Evolutionary conservation across 2,113 vertebrate genomes (phyloP).

Genomic region (Speoplatyrhinus poulsoni): DNA sequence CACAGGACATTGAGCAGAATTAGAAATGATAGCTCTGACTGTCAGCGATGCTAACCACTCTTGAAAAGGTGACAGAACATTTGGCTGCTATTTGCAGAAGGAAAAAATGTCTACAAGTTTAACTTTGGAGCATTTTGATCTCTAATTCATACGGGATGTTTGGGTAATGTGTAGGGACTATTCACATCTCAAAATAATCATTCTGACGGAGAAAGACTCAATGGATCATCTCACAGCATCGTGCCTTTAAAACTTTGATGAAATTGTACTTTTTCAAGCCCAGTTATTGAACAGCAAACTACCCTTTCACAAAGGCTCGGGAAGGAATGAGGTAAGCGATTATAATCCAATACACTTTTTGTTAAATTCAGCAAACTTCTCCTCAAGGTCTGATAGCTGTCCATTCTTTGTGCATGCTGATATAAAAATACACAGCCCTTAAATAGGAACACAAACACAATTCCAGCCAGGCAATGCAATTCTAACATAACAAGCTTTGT

Average conservation of each 20-base stretch:
- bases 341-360: too few relatives aligned
- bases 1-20: slow-evolving; percentile 62
- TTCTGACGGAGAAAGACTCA: slow-evolving; percentile 41
- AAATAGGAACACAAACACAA: too few relatives aligned
- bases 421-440: too few relatives aligned
- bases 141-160: slow-evolving; percentile 64
- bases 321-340: slow-evolving; percentile 36
- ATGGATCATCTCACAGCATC: slow-evolving; percentile 57
- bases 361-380: too few relatives aligned
- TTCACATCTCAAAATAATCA: slow-evolving; percentile 52
- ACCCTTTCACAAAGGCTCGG: slow-evolving; percentile 62
- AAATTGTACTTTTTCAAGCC: slow-evolving; percentile 35
- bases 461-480: too few relatives aligned
- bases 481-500: too few relatives aligned
- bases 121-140: slow-evolving; percentile 64
- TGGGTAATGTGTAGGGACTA: slow-evolving; percentile 52
- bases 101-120: slow-evolving; percentile 48
- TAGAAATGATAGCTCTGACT: slow-evolving; percentile 68
- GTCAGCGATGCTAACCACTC: slow-evolving; percentile 71
- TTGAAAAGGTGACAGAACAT: slow-evolving; percentile 74
- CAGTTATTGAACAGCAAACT: slow-evolving; percentile 58
- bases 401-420: background rate
- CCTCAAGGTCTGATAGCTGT: background rate
- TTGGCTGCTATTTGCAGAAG: slow-evolving; percentile 68
- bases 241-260: slow-evolving; percentile 59